Evolutionary conservation across 2,797 vertebrate genomes (phyloP).

Genomic region (Calcarius lapponicus): DNA sequence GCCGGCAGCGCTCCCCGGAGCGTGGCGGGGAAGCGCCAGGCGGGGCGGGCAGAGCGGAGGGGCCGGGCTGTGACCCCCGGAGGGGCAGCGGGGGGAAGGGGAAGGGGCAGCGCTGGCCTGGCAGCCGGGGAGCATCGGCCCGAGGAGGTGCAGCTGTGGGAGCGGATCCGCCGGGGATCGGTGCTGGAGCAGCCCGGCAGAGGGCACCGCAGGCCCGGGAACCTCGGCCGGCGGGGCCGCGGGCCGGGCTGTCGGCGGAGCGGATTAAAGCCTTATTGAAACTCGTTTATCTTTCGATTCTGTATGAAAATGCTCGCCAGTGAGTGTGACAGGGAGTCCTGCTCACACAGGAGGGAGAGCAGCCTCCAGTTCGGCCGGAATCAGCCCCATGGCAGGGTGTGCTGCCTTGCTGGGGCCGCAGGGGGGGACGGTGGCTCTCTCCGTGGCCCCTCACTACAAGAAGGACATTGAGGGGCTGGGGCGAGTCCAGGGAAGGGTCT

Average conservation of each 20-base stretch:
- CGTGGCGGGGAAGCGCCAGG: not conserved
- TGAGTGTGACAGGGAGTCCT: fast-evolving
- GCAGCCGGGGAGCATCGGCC: not conserved
- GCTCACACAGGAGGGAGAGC: not conserved
- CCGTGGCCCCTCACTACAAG: not conserved
- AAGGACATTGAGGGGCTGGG: not conserved
- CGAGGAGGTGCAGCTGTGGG: not conserved
- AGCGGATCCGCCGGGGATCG: not conserved
- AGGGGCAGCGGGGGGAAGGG: not conserved
- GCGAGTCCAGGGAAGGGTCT: not conserved
- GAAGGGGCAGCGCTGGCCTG: too few species aligned
- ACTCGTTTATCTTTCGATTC: not conserved
- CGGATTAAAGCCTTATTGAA: not conserved
- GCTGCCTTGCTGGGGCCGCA: fast-evolving
- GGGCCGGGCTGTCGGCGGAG: too few species aligned
- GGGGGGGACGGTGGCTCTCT: too few species aligned
- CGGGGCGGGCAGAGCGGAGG: not conserved
- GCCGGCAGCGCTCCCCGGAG: fast-evolving
- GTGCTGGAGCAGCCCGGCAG: not conserved
- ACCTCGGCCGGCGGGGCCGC: not conserved
- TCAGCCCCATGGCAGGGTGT: not conserved
- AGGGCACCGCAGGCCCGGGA: not conserved
- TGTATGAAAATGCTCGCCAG: too few species aligned
- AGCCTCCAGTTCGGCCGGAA: not conserved
- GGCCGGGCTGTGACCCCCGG: not conserved